A percentile compares a stretch with the other conserved stretches of the same genome.
Evolutionary conservation across 2,888 invertebrate species (phyloP).

Genomic region (Elegia similella): DNA sequence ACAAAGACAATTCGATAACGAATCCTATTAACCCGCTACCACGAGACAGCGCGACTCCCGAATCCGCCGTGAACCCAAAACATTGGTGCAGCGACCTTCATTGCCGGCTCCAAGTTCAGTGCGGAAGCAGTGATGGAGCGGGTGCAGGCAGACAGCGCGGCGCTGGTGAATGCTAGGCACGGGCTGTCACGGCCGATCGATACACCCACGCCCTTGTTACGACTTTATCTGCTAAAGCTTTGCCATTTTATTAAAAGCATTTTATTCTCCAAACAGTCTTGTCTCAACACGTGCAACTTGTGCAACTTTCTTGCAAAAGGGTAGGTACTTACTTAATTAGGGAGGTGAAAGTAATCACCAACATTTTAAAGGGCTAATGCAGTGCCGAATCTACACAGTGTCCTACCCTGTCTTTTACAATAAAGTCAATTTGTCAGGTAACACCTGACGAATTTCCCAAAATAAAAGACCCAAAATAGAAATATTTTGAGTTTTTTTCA

Average conservation of each 20-base stretch:
- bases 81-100: conserved; percentile 9
- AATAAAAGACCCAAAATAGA: too few species aligned
- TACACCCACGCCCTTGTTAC: conserved; percentile 9
- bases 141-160: not conserved
- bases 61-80: not conserved
- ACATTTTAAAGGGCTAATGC: too few species aligned
- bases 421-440: too few species aligned
- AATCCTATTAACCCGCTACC: conserved; percentile 1
- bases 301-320: too few species aligned
- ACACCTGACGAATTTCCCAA: too few species aligned
- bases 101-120: not conserved
- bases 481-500: too few species aligned
- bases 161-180: conserved; percentile 3
- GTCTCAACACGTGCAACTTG: too few species aligned
- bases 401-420: too few species aligned
- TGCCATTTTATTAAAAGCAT: too few species aligned
- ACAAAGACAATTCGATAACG: conserved; percentile 5
- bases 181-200: conserved; percentile 9
- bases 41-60: not conserved
- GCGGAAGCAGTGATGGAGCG: conserved; percentile 9
- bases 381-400: too few species aligned
- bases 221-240: conserved; percentile 2
- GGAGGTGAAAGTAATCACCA: too few species aligned
- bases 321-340: too few species aligned
- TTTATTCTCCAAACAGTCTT: not conserved